Evolutionary conservation across 2,797 vertebrate species (phyloP).

Genomic region (Kryptopterus vitreolus): DNA sequence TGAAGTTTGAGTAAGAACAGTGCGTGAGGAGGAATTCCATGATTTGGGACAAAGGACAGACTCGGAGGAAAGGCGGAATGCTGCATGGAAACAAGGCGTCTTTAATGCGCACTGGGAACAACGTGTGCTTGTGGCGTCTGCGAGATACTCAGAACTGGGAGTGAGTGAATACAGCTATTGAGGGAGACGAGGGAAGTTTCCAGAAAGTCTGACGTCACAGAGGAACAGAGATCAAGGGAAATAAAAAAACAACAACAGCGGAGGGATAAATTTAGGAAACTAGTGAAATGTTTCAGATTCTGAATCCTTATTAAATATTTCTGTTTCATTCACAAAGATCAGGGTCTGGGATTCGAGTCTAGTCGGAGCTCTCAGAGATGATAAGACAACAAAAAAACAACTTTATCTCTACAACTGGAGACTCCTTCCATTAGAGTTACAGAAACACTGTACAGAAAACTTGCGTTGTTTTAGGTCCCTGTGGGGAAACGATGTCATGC

Average conservation of each 20-base stretch:
- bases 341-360: background rate
- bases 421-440: background rate
- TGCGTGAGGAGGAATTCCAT: background rate
- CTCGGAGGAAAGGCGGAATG: constrained; percentile 24
- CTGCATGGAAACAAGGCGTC: constrained; percentile 33
- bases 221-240: background rate
- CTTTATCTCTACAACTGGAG: background rate
- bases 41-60: background rate
- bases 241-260: background rate
- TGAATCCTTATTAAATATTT: background rate
- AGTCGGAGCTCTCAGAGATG: too few species aligned
- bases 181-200: background rate
- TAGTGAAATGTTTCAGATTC: background rate
- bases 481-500: too few species aligned
- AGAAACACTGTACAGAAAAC: background rate
- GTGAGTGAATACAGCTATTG: constrained; percentile 18
- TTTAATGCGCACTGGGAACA: constrained; percentile 40
- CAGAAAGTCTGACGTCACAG: background rate
- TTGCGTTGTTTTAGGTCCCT: background rate
- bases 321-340: background rate
- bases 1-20: background rate
- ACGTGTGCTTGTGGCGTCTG: constrained; percentile 35
- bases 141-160: background rate
- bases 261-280: constrained; percentile 1
- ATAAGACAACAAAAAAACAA: background rate